These are phyloP conservation scores for Sarcophaga subvicina DNA, from an alignment of 2,888 invertebrate species.

Conservation along the genomic window DNA sequence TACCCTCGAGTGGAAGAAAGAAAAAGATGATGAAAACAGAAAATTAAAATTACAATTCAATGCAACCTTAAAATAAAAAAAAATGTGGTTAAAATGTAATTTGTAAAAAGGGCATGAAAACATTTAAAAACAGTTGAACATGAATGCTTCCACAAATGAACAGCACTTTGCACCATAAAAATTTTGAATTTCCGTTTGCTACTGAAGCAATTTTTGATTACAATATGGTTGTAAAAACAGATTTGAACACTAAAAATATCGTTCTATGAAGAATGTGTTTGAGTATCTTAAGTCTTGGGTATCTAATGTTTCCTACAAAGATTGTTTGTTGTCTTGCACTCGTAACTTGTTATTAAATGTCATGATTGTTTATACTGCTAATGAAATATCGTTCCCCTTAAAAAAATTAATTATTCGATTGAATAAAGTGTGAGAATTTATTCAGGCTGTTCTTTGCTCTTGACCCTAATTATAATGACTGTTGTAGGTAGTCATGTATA, in stretches of 20 bases:
- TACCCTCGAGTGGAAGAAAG: neutral
- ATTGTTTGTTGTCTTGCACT: no score
- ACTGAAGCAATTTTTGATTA: neutral
- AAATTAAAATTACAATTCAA: conserved; percentile 25
- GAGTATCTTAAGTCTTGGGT: no score
- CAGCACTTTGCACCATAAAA: conserved; percentile 4
- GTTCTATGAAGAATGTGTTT: no score
- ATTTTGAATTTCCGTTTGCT: conserved; percentile 28
- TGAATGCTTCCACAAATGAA: neutral
- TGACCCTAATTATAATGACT: neutral
- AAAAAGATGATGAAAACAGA: neutral
- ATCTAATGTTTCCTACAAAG: no score
- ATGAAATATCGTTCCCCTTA: conserved; percentile 6
- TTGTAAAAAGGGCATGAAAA: conserved; percentile 3
- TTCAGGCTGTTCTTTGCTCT: neutral
- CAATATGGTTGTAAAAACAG: neutral
- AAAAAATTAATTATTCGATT: neutral
- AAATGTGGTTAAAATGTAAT: conserved; percentile 30
- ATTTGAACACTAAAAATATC: neutral
- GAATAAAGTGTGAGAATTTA: conserved; percentile 40
- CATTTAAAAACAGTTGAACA: conserved; percentile 7
- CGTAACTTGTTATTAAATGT: neutral
- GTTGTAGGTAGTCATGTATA: neutral
- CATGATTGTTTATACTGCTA: conserved; percentile 50
- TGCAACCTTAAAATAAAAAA: neutral